These are phyloP conservation scores for Orthosia cruda DNA, from an alignment of 2,888 invertebrate species.

Conservation along the genomic window DNA sequence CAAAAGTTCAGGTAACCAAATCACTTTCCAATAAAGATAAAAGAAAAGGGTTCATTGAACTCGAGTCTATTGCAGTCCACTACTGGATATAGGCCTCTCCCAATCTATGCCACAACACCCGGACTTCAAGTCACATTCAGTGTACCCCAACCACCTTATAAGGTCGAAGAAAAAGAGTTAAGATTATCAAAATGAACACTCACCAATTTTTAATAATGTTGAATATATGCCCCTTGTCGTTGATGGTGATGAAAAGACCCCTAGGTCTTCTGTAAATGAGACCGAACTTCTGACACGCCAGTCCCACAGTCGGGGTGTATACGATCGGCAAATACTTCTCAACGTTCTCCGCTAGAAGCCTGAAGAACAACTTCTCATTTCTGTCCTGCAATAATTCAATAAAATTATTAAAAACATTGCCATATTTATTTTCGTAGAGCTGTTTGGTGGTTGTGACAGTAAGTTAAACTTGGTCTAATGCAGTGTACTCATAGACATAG, in stretches of 20 bases:
- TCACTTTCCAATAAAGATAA: not conserved
- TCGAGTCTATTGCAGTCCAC: too few species aligned
- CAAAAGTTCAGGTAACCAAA: not conserved
- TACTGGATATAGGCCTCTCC: too few species aligned
- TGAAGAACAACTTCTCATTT: constrained; percentile 99
- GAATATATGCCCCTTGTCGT: constrained; percentile 98
- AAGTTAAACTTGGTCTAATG: not conserved
- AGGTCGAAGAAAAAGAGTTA: too few species aligned
- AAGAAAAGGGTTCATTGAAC: not conserved
- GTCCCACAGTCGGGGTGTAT: constrained; percentile 99
- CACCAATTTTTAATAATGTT: constrained; percentile 98
- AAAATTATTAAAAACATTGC: constrained; percentile 67
- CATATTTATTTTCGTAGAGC: constrained; percentile 1
- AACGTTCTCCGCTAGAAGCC: constrained; percentile 97
- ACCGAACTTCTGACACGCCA: constrained; percentile 99
- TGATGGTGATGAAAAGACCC: constrained; percentile 98
- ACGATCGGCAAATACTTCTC: constrained; percentile 99
- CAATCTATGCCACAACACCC: too few species aligned
- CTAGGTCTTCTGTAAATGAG: constrained; percentile 98
- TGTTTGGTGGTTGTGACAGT: too few species aligned
- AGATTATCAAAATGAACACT: constrained; percentile 72
- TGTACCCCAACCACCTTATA: too few species aligned
- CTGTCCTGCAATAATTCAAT: constrained; percentile 94
- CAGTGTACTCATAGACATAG: not conserved
- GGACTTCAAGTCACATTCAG: too few species aligned